Conservation (phyloP, 2,888 invertebrate species). For the Epsilonema sp. region DNA sequence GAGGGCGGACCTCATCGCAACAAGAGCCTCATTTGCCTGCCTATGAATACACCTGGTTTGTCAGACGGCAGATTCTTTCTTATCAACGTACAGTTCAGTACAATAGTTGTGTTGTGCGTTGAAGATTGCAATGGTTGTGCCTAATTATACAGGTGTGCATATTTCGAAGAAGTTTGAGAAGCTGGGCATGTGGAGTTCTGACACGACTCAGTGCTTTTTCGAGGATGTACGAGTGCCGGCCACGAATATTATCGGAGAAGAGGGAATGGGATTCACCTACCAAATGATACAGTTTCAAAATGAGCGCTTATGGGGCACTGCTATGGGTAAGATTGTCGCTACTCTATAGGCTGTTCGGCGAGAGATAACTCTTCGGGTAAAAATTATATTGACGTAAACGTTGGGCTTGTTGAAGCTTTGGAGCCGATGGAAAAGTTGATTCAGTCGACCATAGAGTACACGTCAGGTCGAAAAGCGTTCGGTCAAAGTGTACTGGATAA, state of each 20-base stretch:
- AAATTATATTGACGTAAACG: too few relatives aligned
- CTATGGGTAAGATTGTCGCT: slow-evolving; percentile 9
- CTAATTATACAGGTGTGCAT: slow-evolving; percentile 31
- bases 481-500: slow-evolving; percentile 32
- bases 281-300: slow-evolving; percentile 42
- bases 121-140: slow-evolving; percentile 9
- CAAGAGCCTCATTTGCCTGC: slow-evolving; percentile 39
- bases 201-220: slow-evolving; percentile 39
- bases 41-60: slow-evolving; percentile 22
- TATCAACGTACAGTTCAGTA: slow-evolving; percentile 6
- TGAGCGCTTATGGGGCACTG: slow-evolving; percentile 35
- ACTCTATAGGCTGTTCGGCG: too few relatives aligned
- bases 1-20: slow-evolving; percentile 33
- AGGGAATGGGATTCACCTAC: slow-evolving; percentile 37
- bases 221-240: slow-evolving; percentile 39
- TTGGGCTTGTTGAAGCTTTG: slow-evolving; percentile 23
- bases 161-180: slow-evolving; percentile 35
- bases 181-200: slow-evolving; percentile 37
- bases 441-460: slow-evolving; percentile 36
- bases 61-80: not conserved
- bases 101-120: slow-evolving; percentile 9
- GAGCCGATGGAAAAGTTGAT: slow-evolving; percentile 31
- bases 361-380: too few relatives aligned
- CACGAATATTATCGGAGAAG: slow-evolving; percentile 37
- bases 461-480: slow-evolving; percentile 34